Conservation (phyloP, 2,888 invertebrate genomes). For the Barypeithes pellucidus region DNA sequence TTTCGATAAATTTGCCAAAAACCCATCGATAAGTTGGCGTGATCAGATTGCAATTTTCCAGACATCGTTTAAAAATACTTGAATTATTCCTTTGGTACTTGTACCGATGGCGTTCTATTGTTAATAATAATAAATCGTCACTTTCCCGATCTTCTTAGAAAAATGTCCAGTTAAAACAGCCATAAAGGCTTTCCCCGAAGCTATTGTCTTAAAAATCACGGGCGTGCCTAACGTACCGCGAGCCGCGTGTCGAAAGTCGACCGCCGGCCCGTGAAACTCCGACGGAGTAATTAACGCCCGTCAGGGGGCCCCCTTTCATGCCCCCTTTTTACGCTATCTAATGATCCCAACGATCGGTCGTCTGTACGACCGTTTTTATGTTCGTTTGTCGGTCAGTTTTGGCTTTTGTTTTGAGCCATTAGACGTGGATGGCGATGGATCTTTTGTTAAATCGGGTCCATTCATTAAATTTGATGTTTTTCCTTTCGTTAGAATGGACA, state of each 20-base stretch:
- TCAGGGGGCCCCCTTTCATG: constrained; percentile 47
- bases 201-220: constrained; percentile 50
- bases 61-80: too few relatives aligned
- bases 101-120: background rate
- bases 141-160: constrained; percentile 2
- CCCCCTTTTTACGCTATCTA: constrained; percentile 33
- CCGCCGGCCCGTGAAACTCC: constrained; percentile 36
- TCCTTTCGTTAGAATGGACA: background rate
- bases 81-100: too few relatives aligned
- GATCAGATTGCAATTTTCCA: too few relatives aligned
- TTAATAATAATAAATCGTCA: background rate
- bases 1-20: too few relatives aligned
- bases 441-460: background rate
- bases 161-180: constrained; percentile 3
- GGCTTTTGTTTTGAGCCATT: constrained; percentile 20
- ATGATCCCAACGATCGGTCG: constrained; percentile 40
- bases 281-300: constrained; percentile 48
- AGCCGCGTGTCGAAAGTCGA: constrained; percentile 49
- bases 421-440: background rate
- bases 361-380: constrained; percentile 17
- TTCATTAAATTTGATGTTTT: background rate
- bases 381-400: constrained; percentile 25
- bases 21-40: too few relatives aligned
- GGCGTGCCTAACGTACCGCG: constrained; percentile 43
- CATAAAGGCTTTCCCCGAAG: constrained; percentile 42